Percentiles rank a stretch among this genome's conserved stretches.
phyloP scores from a whole-genome alignment of 1,140 invertebrate genomes.

The Bombus breviceps region DNA sequence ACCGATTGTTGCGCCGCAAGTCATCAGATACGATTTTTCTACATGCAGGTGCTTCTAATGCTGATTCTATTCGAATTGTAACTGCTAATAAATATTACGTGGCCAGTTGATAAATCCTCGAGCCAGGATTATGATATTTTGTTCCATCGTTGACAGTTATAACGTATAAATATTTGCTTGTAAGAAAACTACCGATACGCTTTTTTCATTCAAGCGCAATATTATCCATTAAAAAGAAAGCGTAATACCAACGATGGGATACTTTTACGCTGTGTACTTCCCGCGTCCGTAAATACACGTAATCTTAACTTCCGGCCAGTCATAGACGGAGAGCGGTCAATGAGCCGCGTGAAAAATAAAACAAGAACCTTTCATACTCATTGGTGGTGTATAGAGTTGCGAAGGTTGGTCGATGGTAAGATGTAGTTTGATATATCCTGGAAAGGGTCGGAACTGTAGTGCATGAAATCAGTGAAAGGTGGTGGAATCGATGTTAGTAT shows the following conservation, averaged over 20 bases:
- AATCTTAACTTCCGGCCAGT: slow-evolving; percentile 26
- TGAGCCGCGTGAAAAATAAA: slow-evolving; percentile 44
- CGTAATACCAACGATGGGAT: slow-evolving; percentile 5
- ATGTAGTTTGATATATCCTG: slow-evolving; percentile 39
- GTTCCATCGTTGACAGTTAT: neutral
- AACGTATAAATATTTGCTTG: neutral
- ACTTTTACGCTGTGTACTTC: slow-evolving; percentile 2
- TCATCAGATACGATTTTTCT: neutral
- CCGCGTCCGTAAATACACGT: slow-evolving; percentile 6
- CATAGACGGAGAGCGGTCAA: slow-evolving; percentile 11
- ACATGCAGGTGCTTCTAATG: neutral
- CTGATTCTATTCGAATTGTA: neutral
- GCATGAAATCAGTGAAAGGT: slow-evolving; percentile 75
- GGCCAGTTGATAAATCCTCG: neutral
- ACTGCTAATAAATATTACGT: neutral
- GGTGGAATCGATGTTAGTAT: slow-evolving; percentile 77
- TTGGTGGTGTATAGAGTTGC: neutral
- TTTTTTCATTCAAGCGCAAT: too few relatives aligned
- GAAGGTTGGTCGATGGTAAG: slow-evolving; percentile 12
- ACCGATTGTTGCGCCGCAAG: too few relatives aligned
- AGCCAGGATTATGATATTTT: too few relatives aligned
- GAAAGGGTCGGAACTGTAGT: slow-evolving; percentile 48
- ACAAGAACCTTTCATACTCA: slow-evolving; percentile 47
- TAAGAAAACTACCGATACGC: neutral
- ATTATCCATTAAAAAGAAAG: neutral